These are phyloP conservation scores for Cottus gobio DNA, from an alignment of 2,113 vertebrate genomes.

Conservation along the genomic window DNA sequence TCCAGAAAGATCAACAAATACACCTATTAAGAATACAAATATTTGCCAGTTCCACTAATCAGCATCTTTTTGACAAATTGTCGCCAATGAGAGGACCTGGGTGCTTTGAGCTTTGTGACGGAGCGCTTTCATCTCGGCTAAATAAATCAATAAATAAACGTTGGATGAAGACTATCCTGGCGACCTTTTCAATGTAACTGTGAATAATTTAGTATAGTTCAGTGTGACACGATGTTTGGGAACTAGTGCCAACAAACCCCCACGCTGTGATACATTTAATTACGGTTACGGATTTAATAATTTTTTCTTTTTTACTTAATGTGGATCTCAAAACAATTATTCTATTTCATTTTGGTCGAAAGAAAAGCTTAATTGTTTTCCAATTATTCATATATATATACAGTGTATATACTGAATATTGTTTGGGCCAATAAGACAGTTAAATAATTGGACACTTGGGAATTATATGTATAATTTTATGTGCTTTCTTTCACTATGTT, in stretches of 20 bases:
- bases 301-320: too few relatives aligned
- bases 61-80: not conserved
- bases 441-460: too few relatives aligned
- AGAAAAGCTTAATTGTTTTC: not conserved
- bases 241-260: not conserved
- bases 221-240: not conserved
- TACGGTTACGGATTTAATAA: not conserved
- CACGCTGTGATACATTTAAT: not conserved
- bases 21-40: not conserved
- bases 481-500: too few relatives aligned
- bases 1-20: not conserved
- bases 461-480: too few relatives aligned
- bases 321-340: not conserved
- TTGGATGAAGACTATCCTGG: not conserved
- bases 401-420: too few relatives aligned
- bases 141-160: not conserved
- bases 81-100: not conserved
- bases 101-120: not conserved
- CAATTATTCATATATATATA: too few relatives aligned
- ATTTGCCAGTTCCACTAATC: not conserved
- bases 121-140: not conserved
- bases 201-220: not conserved
- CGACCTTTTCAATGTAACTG: not conserved
- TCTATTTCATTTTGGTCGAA: not conserved
- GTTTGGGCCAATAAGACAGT: not conserved